These are phyloP conservation scores for Charina bottae DNA, from an alignment of 2,113 vertebrate genomes.

Conservation along the genomic window DNA sequence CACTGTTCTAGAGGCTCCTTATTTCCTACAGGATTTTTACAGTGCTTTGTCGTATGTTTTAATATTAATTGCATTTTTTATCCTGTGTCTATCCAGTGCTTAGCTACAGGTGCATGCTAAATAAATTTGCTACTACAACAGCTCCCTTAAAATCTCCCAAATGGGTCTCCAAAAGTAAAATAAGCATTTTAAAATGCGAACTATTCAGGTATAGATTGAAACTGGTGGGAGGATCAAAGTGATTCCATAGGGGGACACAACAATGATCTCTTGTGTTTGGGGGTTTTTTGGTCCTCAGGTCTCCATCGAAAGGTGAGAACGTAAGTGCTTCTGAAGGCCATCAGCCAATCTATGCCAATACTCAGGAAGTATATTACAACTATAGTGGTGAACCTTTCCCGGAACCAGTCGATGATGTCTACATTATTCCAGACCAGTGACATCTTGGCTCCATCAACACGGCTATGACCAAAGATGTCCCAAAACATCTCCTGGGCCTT, in stretches of 20 bases:
- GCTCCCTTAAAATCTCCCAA: background rate
- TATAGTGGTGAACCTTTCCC: background rate
- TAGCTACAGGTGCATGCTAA: background rate
- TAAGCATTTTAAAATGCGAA: background rate
- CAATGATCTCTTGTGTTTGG: background rate
- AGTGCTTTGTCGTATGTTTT: background rate
- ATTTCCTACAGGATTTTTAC: background rate
- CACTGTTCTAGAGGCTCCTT: background rate
- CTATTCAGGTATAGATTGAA: background rate
- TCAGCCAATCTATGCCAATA: conserved; percentile 46
- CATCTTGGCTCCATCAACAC: background rate
- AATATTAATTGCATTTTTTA: background rate
- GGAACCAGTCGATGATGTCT: conserved; percentile 9
- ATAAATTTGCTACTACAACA: background rate
- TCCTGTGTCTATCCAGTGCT: background rate
- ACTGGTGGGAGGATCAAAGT: background rate
- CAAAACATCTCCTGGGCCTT: background rate
- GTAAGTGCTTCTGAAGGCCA: background rate
- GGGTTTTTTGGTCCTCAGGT: background rate
- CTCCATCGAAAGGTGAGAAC: background rate
- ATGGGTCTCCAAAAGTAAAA: background rate
- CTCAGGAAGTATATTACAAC: conserved; percentile 40
- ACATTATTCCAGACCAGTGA: conserved; percentile 46
- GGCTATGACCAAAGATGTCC: background rate
- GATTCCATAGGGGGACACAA: background rate